Percentiles rank a stretch among this genome's conserved stretches.
Evolutionary conservation across 2,797 vertebrate species (phyloP).

Genomic region (Cephalopachus bancanus): DNA sequence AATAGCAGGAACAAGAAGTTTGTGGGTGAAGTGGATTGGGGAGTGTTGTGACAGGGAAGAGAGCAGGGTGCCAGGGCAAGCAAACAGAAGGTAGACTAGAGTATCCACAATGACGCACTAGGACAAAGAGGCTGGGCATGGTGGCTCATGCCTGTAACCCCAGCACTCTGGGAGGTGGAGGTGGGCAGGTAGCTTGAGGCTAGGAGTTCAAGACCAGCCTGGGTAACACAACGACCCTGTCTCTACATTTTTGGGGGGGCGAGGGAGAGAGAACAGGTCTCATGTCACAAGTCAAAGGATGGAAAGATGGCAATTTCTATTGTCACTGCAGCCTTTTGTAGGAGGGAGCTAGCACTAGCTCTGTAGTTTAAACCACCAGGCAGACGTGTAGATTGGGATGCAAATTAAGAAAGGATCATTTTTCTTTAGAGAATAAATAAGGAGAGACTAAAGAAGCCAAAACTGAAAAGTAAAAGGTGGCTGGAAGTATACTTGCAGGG

Average conservation of each 20-base stretch:
- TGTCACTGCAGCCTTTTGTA: background rate
- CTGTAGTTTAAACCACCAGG: background rate
- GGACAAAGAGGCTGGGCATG: too few relatives aligned
- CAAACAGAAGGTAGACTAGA: background rate
- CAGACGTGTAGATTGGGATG: background rate
- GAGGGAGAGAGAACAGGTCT: background rate
- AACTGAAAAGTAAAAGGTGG: background rate
- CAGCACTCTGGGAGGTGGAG: too few relatives aligned
- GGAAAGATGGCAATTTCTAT: background rate
- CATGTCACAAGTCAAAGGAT: background rate
- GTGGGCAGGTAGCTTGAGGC: too few relatives aligned
- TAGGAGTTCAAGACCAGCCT: too few relatives aligned
- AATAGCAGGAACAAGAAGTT: background rate
- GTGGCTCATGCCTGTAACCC: too few relatives aligned
- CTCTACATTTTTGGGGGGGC: too few relatives aligned
- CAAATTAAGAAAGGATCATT: background rate
- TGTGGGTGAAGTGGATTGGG: background rate
- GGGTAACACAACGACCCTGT: too few relatives aligned
- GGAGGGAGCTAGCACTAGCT: background rate
- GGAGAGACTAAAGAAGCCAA: background rate
- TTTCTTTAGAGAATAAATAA: background rate
- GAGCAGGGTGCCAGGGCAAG: background rate
- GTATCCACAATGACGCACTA: accelerated
- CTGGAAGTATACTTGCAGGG: background rate
- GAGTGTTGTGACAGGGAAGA: background rate